phyloP scores from a whole-genome alignment of 2,888 invertebrate genomes.

The Sarcophaga caerulescens region DNA sequence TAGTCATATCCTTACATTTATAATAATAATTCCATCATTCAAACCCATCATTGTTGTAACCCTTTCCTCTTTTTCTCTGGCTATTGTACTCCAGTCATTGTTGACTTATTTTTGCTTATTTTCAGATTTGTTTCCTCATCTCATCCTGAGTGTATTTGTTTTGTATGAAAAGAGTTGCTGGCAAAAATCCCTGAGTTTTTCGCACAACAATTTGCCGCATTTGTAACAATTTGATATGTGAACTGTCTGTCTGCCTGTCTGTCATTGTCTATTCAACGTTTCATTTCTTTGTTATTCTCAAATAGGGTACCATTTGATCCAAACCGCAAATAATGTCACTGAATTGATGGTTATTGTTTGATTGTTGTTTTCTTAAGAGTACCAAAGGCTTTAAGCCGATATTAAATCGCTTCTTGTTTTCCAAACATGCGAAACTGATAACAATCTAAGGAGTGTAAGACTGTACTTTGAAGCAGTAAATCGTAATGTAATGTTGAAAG shows the following conservation, averaged over 20 bases:
- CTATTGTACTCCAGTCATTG: slow-evolving; percentile 19
- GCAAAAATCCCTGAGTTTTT: slow-evolving; percentile 51
- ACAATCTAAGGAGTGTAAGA: background rate
- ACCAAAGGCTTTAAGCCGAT: slow-evolving; percentile 54
- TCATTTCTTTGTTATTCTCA: slow-evolving; percentile 19
- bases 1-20: background rate
- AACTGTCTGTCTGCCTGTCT: background rate
- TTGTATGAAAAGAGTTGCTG: slow-evolving; percentile 17
- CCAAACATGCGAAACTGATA: background rate
- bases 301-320: slow-evolving; percentile 46
- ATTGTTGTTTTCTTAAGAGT: background rate
- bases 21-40: slow-evolving; percentile 33
- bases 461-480: too few relatives aligned
- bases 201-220: slow-evolving; percentile 64
- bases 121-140: slow-evolving; percentile 27
- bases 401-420: background rate
- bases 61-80: slow-evolving; percentile 25
- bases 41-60: slow-evolving; percentile 38
- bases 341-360: slow-evolving; percentile 23
- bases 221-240: slow-evolving; percentile 22
- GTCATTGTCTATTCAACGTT: background rate
- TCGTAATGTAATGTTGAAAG: too few relatives aligned
- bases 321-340: slow-evolving; percentile 69
- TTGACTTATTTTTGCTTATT: slow-evolving; percentile 4
- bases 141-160: background rate